Evolutionary conservation across 2,888 invertebrate species (phyloP).

Genomic region (Polymixis lichenea): DNA sequence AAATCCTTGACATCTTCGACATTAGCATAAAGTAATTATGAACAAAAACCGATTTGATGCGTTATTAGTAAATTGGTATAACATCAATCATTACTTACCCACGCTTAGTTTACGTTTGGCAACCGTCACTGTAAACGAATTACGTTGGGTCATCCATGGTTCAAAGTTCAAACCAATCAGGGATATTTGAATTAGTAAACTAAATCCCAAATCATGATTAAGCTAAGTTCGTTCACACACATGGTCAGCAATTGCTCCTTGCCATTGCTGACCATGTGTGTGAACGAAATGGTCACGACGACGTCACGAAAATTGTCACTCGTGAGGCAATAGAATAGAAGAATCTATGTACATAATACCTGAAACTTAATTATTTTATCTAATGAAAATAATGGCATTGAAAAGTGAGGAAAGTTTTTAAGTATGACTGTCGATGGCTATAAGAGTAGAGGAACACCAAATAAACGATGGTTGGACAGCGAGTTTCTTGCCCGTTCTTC

Average conservation of each 20-base stretch:
- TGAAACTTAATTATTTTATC: not conserved
- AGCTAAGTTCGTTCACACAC: too few relatives aligned
- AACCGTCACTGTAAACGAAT: conserved; percentile 38
- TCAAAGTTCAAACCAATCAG: conserved; percentile 39
- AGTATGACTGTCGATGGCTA: too few relatives aligned
- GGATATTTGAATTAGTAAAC: conserved; percentile 22
- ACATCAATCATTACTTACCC: conserved; percentile 58
- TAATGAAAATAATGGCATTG: not conserved
- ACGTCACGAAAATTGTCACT: not conserved
- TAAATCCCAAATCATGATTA: not conserved
- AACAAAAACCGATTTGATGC: conserved; percentile 67
- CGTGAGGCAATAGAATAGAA: not conserved
- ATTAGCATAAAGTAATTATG: conserved; percentile 67
- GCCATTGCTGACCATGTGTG: not conserved
- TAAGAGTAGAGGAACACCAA: too few relatives aligned
- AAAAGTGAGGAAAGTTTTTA: too few relatives aligned
- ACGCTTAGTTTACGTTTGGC: conserved; percentile 16
- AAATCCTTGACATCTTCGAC: conserved; percentile 65
- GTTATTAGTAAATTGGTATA: conserved; percentile 63
- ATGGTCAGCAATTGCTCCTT: too few relatives aligned
- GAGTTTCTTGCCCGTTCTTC: too few relatives aligned
- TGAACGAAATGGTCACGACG: not conserved
- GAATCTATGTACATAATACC: not conserved
- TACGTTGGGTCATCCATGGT: conserved; percentile 24
- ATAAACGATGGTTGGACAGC: too few relatives aligned